Evolutionary conservation across 2,113 vertebrate genomes (phyloP), one percentile per base, ranked within the genome.

Genomic region (Pluvialis apricaria): DNA sequence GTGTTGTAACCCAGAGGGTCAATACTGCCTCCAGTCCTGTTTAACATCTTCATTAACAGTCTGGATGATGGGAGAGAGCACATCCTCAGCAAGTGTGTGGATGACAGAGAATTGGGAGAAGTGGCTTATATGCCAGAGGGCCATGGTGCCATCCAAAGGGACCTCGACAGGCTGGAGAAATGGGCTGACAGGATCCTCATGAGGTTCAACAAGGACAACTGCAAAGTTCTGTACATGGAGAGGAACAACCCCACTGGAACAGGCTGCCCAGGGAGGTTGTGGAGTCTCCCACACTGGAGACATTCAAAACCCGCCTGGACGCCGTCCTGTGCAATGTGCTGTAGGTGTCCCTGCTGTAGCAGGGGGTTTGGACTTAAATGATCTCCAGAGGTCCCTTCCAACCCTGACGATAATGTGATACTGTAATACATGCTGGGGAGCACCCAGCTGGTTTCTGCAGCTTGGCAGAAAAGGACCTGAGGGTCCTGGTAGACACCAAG

Each of bases 171-270:
- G 45, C 45, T 58, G 62, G 24, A 54, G 38, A 68, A 69, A 54
- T 34, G 38, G 15, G 6, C 6, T 42, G 51, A 55, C 25, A 77
- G 69, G n/a, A 62, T 31, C 8, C 6, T 64, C 5, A 13, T 18
- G 11, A 58, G 45, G 34, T n/a, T 82, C 42, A 82, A 6, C 12
- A 76, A 62, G 32, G 51, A 21, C 17, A 60, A 36, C 26, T 34
- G 10, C 15, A 25, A 55, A 58, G 19, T 51, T 26, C 32, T 82
- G 28, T n/a, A 25, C 22, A 14, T 57, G 36, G 44, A 22, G 3
- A 38, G 9, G 16, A 45, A 36, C 19, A 58, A 25, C 6, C 4
- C 15, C 24, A 0, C n/a, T n/a, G n/a, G n/a, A n/a, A n/a, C n/a
- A n/a, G n/a, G n/a, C n/a, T n/a, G n/a, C n/a, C n/a, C n/a, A n/a